Evolutionary conservation across 2,888 invertebrate genomes (phyloP).

Genomic region (Hymenopus coronatus): DNA sequence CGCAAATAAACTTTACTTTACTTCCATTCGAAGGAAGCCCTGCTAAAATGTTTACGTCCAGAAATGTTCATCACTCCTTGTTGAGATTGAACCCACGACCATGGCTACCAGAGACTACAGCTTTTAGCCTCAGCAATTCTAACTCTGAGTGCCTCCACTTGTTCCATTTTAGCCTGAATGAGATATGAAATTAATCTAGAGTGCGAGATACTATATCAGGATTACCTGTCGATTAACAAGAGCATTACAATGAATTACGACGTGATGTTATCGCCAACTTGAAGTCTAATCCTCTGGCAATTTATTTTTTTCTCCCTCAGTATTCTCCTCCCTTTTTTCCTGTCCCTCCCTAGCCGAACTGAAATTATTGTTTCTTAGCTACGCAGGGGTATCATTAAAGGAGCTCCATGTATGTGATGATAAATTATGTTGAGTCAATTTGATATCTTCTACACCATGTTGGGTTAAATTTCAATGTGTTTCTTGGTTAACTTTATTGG

Average conservation of each 20-base stretch:
- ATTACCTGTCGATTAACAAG: neutral
- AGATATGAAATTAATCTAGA: neutral
- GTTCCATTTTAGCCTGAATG: neutral
- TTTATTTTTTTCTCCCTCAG: neutral
- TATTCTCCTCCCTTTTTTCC: neutral
- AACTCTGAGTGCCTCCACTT: no score
- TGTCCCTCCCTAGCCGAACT: neutral
- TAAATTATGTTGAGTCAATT: neutral
- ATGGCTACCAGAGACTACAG: no score
- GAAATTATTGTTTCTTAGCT: neutral
- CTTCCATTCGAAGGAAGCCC: no score
- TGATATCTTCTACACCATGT: no score
- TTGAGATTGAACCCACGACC: no score
- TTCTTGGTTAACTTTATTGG: no score
- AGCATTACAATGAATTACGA: neutral
- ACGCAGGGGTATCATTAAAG: neutral
- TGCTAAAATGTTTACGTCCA: no score
- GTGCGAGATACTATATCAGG: neutral
- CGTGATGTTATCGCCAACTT: neutral
- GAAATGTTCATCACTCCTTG: no score
- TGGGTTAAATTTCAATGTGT: no score
- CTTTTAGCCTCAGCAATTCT: no score
- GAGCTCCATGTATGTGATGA: neutral
- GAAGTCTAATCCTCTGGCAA: neutral
- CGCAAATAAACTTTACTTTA: no score